Base-by-base conservation (phyloP, 2,797 vertebrate genomes). In the Cirrhinus molitorella region DNA sequence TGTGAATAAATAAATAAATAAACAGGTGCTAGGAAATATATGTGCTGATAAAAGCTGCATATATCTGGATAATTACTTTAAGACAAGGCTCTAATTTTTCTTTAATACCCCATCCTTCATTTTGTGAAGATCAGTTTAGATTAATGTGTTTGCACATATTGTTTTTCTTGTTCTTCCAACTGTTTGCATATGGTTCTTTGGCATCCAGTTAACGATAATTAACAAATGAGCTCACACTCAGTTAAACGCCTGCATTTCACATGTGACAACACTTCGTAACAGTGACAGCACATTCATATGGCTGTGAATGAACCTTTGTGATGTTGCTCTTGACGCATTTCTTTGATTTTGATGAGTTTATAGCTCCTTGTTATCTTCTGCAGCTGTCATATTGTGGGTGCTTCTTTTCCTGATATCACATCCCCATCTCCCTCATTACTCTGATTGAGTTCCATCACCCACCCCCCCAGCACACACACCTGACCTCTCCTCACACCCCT, bases 291-390 rank as follows among this genome's bases (percentile, higher is more conserved):
- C 31, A n/a, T 65, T 45, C 81, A 31, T 83, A 53, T 67, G 21
- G 47, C 71, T 51, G 55, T 25, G 43, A 71, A 37, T 78, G 28
- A 70, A 78, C 65, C 81, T 68, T 43, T 83, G 65, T 78, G 74
- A 83, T 71, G 63, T 77, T 63, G 73, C 65, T 70, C 31, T 74
- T 51, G n/a, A 53, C 1, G 23, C 55, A 65, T 75, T 66, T 66
- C 71, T 77, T 74, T 80, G 55, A 59, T 81, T 40, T 76, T 74
- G 45, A 76, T 61, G 70, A 83, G 67, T 61, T 76, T 71, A 75
- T 83, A 66, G 85, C 82, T 86, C 65, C 34, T 71, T 73, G 61
- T 82, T 80, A 81, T 68, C 75, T 75, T 72, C 81, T 67, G 45
- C 66, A 83, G 73, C 63, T 80, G 70, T 86, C 70, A 80, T 45